Evolutionary conservation across 37 sponge, comb jelly and placozoan species (phyloP).

Genomic region (Diacarnus erythraeanus): DNA sequence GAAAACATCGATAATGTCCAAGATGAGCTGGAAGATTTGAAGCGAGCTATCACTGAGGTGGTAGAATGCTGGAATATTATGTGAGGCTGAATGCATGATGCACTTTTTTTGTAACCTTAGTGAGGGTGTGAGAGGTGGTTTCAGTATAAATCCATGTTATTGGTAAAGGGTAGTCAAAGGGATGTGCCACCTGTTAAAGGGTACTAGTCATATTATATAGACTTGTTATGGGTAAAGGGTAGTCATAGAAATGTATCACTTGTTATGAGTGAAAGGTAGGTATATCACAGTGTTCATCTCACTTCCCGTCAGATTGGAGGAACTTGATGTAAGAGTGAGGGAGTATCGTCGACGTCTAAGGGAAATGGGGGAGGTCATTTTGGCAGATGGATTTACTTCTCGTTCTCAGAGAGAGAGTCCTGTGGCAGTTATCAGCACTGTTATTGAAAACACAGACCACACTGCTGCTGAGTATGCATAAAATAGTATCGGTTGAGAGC

Average conservation of each 20-base stretch:
- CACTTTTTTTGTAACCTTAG: no score
- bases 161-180: no score
- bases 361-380: not conserved
- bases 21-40: constrained; percentile 47
- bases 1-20: constrained; percentile 7
- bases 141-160: no score
- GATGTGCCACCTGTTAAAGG: no score
- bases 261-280: no score
- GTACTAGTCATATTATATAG: no score
- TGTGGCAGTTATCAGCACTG: not conserved
- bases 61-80: constrained; percentile 57
- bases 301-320: constrained; percentile 12
- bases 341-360: constrained; percentile 10
- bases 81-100: constrained; percentile 25
- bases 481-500: not conserved
- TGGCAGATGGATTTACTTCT: not conserved
- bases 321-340: constrained; percentile 20
- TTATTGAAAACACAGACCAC: not conserved
- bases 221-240: no score
- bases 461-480: not conserved
- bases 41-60: constrained; percentile 34
- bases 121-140: no score
- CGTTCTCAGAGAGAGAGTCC: not conserved
- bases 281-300: no score
- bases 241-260: no score